Conservation (phyloP, 2,888 invertebrate species). For the Aplocera efformata region DNA sequence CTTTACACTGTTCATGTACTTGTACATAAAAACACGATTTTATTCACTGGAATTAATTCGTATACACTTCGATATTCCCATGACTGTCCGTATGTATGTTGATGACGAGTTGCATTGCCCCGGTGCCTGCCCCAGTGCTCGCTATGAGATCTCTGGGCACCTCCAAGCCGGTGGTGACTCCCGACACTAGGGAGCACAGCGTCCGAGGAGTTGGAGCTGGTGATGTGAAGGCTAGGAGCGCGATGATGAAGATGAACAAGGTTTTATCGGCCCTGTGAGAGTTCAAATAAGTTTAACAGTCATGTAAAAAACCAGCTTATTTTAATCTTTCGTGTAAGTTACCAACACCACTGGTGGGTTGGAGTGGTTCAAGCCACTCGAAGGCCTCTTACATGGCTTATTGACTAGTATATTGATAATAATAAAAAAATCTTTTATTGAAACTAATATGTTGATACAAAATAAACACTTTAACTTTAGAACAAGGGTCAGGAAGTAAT, state of each 20-base stretch:
- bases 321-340: no score
- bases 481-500: no score
- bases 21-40: no score
- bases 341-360: no score
- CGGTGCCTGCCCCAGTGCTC: constrained; percentile 51
- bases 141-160: constrained; percentile 58
- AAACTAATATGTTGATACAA: no score
- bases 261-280: constrained; percentile 51
- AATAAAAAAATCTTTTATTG: no score
- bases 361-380: no score
- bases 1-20: background rate
- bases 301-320: no score
- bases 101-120: constrained; percentile 63
- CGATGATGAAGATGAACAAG: constrained; percentile 32
- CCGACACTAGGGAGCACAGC: constrained; percentile 46
- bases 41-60: constrained; percentile 38
- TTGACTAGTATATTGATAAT: no score
- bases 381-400: no score
- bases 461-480: no score
- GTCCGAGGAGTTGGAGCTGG: constrained; percentile 49
- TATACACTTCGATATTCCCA: constrained; percentile 67
- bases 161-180: constrained; percentile 64
- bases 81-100: constrained; percentile 67
- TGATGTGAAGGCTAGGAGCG: constrained; percentile 38
- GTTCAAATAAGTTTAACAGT: background rate